Evolutionary conservation across 2,888 invertebrate species (phyloP), one percentile per base, ranked within the genome.

Genomic region (Tipula lateralis): DNA sequence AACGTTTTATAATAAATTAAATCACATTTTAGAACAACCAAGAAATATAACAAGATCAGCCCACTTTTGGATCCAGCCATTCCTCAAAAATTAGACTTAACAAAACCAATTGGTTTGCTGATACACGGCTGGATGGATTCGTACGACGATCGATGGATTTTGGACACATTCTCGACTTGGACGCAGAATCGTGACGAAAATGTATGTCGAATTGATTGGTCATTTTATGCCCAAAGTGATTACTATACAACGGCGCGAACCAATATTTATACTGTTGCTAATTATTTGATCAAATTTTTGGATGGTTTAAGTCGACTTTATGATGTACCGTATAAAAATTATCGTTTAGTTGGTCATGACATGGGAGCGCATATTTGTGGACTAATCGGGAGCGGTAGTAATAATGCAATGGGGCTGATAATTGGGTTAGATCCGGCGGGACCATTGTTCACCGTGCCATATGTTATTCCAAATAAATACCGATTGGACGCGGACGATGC

Each of bases 121-220:
- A n/a, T n/a, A n/a, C 90, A 90, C 84, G 90, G 90, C 32, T 90
- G 90, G 90, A 88, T 88, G 84, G 88, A 89, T 86, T 87, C 88
- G 84, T 88, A 89, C 85, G 89, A 88, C 86, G 89, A 88, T 86
- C 87, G 87, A 19, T 90, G 89, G 90, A 88, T 89, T 9, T 88
- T 88, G 83, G 89, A 89, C 81, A 85, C 89, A 24, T 7, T 3
- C 34, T 7, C 80, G 89, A 90, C 88, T 9, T 80, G 80, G 80
- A 29, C 29, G 3, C 1, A 80, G 6, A 12, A 80, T 80, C 6
- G 9, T 2, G 80, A 80, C 29, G 7, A 6, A 29, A 80, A 80
- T 80, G 29, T 80, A 4, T 80, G 80, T 29, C 29, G 24, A 2
- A 0, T 80, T 24, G 80, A 12, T 3, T 80, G 80, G 80, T 2